Percentiles rank a stretch among this genome's conserved stretches.
Conservation (phyloP, 1,140 invertebrate species). For the Chionoecetes opilio region DNA sequence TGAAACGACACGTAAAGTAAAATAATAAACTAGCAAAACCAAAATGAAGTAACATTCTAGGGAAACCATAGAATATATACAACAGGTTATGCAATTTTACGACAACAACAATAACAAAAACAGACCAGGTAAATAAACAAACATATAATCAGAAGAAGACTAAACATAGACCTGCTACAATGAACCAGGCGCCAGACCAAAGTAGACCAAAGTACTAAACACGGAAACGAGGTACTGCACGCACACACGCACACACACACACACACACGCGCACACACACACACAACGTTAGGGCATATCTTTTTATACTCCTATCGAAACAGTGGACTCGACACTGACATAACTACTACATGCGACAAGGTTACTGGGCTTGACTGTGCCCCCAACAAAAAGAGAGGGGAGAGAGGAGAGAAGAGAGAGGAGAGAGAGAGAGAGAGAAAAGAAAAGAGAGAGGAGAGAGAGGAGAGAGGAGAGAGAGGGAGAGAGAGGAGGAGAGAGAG, state of each 20-base stretch:
- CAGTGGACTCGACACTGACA: background rate
- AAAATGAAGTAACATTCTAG: too few relatives aligned
- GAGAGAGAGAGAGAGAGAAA: constrained; percentile 25
- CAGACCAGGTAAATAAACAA: background rate
- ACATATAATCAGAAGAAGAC: background rate
- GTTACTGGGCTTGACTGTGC: background rate
- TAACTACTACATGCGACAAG: background rate
- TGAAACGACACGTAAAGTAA: background rate
- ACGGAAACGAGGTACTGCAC: too few relatives aligned
- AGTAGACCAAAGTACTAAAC: too few relatives aligned
- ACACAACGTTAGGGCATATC: background rate
- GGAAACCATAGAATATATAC: too few relatives aligned
- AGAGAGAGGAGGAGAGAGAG: too few relatives aligned
- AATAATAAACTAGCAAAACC: too few relatives aligned
- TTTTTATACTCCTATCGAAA: background rate
- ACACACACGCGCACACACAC: constrained; percentile 25
- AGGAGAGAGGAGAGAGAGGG: background rate
- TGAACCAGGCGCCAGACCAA: background rate
- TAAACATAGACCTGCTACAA: background rate
- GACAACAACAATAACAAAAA: background rate
- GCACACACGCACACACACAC: background rate
- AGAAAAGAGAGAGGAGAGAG: background rate
- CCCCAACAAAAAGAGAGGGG: background rate
- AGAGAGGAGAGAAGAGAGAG: background rate
- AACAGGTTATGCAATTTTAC: background rate